Conservation (phyloP, 2,888 invertebrate genomes). For the Tanytarsus gracilentus region DNA sequence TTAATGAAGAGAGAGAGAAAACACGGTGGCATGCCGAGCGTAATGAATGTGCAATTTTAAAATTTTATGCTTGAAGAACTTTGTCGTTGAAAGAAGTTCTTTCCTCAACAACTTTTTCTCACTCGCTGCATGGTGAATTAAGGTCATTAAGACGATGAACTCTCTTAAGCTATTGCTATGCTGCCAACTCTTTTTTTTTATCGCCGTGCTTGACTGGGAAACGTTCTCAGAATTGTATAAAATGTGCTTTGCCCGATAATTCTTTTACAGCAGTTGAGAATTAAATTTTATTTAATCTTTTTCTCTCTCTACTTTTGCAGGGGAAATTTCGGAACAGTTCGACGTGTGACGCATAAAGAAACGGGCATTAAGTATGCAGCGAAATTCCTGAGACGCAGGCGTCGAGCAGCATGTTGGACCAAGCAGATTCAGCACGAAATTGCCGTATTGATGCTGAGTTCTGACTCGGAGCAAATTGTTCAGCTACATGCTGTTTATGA, state of each 20-base stretch:
- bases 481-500: slow-evolving; percentile 83
- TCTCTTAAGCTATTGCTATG: not conserved
- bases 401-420: slow-evolving; percentile 75
- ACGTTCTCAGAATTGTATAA: slow-evolving; percentile 9
- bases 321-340: slow-evolving; percentile 94
- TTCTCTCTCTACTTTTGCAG: slow-evolving; percentile 52
- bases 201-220: not conserved
- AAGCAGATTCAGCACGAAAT: slow-evolving; percentile 91
- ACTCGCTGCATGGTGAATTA: no score
- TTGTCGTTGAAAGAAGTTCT: not conserved
- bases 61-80: not conserved
- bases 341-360: slow-evolving; percentile 77
- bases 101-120: no score
- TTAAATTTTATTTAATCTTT: slow-evolving; percentile 20
- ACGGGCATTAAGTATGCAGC: slow-evolving; percentile 90
- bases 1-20: no score
- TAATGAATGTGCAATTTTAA: no score
- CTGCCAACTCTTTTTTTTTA: not conserved
- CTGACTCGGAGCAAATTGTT: slow-evolving; percentile 75
- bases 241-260: slow-evolving; percentile 1
- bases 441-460: slow-evolving; percentile 79
- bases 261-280: not conserved
- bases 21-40: no score
- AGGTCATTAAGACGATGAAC: slow-evolving; percentile 12
- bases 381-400: slow-evolving; percentile 86